These are phyloP conservation scores for Callipepla californica DNA, from an alignment of 2,113 vertebrate genomes.

Conservation along the genomic window DNA sequence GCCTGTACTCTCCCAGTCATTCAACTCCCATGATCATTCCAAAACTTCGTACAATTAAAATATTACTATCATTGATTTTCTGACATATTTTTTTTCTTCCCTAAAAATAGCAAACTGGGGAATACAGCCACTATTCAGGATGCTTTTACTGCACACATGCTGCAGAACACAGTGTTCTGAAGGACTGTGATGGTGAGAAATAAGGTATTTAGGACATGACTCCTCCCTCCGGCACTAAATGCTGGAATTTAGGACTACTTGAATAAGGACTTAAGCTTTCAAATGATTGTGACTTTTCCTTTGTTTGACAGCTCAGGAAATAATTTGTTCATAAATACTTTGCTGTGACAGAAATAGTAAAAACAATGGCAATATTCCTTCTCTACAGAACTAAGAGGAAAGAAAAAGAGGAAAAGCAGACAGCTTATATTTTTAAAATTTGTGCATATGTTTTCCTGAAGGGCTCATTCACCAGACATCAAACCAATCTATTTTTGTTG, in stretches of 20 bases:
- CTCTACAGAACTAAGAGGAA: background rate
- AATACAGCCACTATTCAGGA: background rate
- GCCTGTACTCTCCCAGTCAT: background rate
- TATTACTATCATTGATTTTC: background rate
- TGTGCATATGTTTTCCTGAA: background rate
- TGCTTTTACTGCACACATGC: background rate
- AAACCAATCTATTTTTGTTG: background rate
- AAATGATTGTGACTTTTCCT: background rate
- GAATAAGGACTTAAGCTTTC: background rate
- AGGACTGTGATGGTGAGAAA: background rate
- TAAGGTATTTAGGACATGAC: background rate
- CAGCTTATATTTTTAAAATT: background rate
- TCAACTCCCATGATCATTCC: background rate
- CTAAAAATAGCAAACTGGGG: background rate
- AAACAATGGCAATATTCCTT: background rate
- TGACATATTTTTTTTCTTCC: background rate
- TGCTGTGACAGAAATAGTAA: background rate
- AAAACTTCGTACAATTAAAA: background rate
- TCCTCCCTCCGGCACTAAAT: background rate
- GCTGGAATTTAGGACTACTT: background rate
- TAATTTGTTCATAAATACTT: background rate
- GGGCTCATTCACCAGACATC: background rate
- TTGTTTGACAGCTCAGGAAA: background rate
- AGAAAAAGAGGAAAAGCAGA: background rate
- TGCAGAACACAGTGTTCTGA: background rate